A percentile compares a stretch with the other conserved stretches of the same genome.
These are phyloP conservation scores for Rotaria macrura DNA, from an alignment of 2,888 invertebrate genomes.

Conservation along the genomic window DNA sequence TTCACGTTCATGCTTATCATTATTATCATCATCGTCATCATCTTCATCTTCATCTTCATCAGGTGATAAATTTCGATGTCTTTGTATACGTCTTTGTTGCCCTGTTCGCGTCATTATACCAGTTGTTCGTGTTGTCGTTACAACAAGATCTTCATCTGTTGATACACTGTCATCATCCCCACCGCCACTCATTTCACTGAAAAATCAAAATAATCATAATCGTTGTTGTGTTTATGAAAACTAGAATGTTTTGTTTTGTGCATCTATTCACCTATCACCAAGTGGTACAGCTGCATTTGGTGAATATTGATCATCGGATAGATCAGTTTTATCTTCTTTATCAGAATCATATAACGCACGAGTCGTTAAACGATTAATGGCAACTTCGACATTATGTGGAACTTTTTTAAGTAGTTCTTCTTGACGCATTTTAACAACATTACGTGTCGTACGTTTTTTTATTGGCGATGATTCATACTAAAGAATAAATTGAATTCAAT, in stretches of 20 bases:
- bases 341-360: constrained; percentile 48
- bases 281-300: neutral
- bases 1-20: constrained; percentile 37
- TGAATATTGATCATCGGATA: constrained; percentile 9
- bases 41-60: constrained; percentile 39
- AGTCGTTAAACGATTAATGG: constrained; percentile 44
- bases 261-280: neutral
- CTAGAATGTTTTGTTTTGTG: neutral
- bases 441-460: constrained; percentile 20
- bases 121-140: neutral
- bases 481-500: neutral
- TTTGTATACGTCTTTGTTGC: constrained; percentile 33
- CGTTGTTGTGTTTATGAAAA: neutral
- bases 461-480: neutral
- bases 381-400: constrained; percentile 39
- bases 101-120: constrained; percentile 33
- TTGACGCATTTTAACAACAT: neutral
- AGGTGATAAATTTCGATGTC: constrained; percentile 33
- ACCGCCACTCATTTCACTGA: constrained; percentile 4
- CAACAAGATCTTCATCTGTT: constrained; percentile 1
- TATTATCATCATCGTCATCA: constrained; percentile 37
- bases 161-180: constrained; percentile 24
- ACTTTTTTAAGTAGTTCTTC: constrained; percentile 19
- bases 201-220: neutral
- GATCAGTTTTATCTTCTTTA: constrained; percentile 17